Percentiles rank a stretch among this genome's conserved stretches.
Conservation (phyloP, 2,888 invertebrate species). For the Crioceris asparagi region DNA sequence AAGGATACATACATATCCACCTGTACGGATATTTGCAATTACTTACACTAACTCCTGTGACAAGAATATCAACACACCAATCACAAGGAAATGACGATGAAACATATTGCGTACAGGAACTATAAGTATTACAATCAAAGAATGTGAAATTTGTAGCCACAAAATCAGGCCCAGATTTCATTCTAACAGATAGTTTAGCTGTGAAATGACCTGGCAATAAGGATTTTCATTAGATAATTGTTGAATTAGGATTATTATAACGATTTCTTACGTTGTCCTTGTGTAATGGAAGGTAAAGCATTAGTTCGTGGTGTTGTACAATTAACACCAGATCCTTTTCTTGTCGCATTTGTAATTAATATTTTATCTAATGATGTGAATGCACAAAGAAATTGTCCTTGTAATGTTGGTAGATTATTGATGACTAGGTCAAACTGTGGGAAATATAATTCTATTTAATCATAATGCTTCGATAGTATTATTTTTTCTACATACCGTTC, state of each 20-base stretch:
- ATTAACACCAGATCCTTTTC: slow-evolving; percentile 82
- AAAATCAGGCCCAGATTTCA: slow-evolving; percentile 85
- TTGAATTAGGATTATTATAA: neutral
- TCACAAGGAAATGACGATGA: slow-evolving; percentile 95
- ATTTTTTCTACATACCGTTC: slow-evolving; percentile 61
- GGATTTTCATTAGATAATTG: neutral
- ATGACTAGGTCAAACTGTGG: slow-evolving; percentile 77
- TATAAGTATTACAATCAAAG: slow-evolving; percentile 96
- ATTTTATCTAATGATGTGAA: slow-evolving; percentile 87
- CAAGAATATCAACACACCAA: slow-evolving; percentile 95
- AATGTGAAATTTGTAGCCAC: slow-evolving; percentile 97
- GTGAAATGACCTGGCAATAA: slow-evolving; percentile 72
- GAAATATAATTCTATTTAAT: slow-evolving; percentile 6
- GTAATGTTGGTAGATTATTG: slow-evolving; percentile 87
- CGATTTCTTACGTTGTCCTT: slow-evolving; percentile 61
- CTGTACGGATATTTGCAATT: slow-evolving; percentile 1
- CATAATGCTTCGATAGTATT: too few relatives aligned
- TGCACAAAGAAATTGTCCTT: slow-evolving; percentile 85
- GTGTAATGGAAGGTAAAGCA: slow-evolving; percentile 83
- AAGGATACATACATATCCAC: neutral
- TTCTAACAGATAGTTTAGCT: slow-evolving; percentile 85
- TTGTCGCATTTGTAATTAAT: slow-evolving; percentile 80
- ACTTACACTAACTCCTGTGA: slow-evolving; percentile 80
- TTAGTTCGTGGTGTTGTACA: slow-evolving; percentile 94
- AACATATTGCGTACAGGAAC: slow-evolving; percentile 92